Percentiles rank a stretch among this genome's conserved stretches.
These are phyloP conservation scores for Thelaira solivaga DNA, from an alignment of 2,888 invertebrate species.

Conservation along the genomic window DNA sequence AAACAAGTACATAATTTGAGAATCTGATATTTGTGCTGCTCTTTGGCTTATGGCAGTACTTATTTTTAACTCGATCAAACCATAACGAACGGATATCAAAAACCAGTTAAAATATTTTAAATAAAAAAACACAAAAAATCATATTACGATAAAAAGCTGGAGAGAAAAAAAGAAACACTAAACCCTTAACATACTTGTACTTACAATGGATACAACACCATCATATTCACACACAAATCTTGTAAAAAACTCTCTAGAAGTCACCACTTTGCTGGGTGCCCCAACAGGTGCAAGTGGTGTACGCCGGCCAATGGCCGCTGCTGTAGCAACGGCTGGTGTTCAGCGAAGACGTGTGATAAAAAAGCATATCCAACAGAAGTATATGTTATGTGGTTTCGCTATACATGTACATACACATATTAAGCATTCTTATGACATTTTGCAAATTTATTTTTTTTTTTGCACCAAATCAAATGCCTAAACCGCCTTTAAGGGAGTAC, in stretches of 20 bases:
- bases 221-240: conserved; percentile 40
- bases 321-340: conserved; percentile 73
- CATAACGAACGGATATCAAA: conserved; percentile 39
- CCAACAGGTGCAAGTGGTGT: conserved; percentile 4
- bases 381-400: conserved; percentile 77
- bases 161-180: not conserved
- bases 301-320: conserved; percentile 63
- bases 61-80: conserved; percentile 42
- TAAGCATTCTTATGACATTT: conserved; percentile 9
- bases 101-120: conserved; percentile 36
- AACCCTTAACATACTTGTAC: not conserved
- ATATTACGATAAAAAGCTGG: not conserved
- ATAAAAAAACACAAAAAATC: no score
- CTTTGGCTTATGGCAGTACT: conserved; percentile 44
- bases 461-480: no score
- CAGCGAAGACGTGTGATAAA: conserved; percentile 75
- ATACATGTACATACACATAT: conserved; percentile 75
- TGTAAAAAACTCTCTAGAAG: conserved; percentile 52
- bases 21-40: conserved; percentile 56
- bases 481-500: no score
- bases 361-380: conserved; percentile 77
- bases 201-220: conserved; percentile 51
- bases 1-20: conserved; percentile 7
- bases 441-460: no score
- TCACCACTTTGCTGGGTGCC: conserved; percentile 27